Percentiles rank a stretch among this genome's conserved stretches.
phyloP scores from a whole-genome alignment of 1,140 invertebrate genomes.

The Rhagoletis zephyria region DNA sequence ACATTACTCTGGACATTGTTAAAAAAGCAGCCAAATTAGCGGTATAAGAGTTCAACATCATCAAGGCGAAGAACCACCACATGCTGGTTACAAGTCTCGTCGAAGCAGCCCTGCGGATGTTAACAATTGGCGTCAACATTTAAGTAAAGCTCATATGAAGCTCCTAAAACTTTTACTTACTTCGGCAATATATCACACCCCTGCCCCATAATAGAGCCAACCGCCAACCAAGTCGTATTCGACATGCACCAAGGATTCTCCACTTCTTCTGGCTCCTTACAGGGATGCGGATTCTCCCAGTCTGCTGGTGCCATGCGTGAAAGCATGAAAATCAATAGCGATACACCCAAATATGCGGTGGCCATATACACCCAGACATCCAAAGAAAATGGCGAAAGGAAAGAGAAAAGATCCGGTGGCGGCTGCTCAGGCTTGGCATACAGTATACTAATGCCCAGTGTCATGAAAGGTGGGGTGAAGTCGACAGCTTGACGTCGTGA shows the following conservation, averaged over 20 bases:
- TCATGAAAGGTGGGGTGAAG: conserved; percentile 92
- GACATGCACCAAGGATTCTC: conserved; percentile 86
- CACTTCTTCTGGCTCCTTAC: conserved; percentile 84
- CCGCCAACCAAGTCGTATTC: conserved; percentile 85
- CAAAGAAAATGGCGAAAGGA: conserved; percentile 88
- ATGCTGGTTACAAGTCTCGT: conserved; percentile 87
- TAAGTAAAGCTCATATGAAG: not conserved
- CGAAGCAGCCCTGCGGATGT: conserved; percentile 80
- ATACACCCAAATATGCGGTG: conserved; percentile 89
- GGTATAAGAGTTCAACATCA: conserved; percentile 96
- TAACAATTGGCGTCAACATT: not conserved
- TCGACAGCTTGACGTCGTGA: conserved; percentile 88
- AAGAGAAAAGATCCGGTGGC: conserved; percentile 86
- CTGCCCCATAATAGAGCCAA: conserved; percentile 86
- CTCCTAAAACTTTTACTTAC: conserved; percentile 73
- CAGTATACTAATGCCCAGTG: conserved; percentile 86
- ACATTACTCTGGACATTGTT: conserved; percentile 81
- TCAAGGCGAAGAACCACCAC: conserved; percentile 98
- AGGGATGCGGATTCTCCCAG: conserved; percentile 91
- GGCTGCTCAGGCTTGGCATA: conserved; percentile 82
- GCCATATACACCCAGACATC: conserved; percentile 95
- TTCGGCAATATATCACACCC: conserved; percentile 86
- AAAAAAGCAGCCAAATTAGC: conserved; percentile 96
- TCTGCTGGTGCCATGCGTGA: conserved; percentile 86
- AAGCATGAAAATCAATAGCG: conserved; percentile 84